Evolutionary conservation across 2,113 vertebrate species (phyloP).

Genomic region (Channa maculata): DNA sequence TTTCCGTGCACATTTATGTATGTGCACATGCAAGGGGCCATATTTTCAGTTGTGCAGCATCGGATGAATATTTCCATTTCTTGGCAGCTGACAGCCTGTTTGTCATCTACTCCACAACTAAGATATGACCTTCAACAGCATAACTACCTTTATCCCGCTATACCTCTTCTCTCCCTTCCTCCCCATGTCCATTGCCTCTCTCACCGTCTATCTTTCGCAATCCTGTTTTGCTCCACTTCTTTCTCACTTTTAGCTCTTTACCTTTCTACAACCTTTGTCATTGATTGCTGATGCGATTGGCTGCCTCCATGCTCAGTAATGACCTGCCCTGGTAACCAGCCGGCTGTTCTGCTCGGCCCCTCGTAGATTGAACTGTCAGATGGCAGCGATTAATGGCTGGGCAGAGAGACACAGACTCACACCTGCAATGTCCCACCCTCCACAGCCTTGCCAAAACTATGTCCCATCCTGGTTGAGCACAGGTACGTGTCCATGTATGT

Average conservation of each 20-base stretch:
- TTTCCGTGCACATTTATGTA: constrained; percentile 63
- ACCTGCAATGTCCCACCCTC: constrained; percentile 83
- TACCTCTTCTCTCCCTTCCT: constrained; percentile 56
- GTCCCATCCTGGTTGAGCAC: constrained; percentile 26
- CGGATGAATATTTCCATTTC: constrained; percentile 89
- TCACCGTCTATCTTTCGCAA: constrained; percentile 55
- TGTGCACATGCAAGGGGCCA: constrained; percentile 72
- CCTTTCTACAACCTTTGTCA: constrained; percentile 93
- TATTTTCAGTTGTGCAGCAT: constrained; percentile 86
- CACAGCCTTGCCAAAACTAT: constrained; percentile 26
- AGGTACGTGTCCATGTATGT: constrained; percentile 10
- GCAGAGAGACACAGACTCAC: constrained; percentile 91
- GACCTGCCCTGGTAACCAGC: constrained; percentile 93
- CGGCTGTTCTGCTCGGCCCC: constrained; percentile 73
- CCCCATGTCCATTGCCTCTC: constrained; percentile 55
- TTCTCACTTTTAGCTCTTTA: constrained; percentile 53
- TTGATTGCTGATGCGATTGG: constrained; percentile 99
- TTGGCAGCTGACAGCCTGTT: constrained; percentile 94
- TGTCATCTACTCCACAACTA: constrained; percentile 90
- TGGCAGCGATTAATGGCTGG: constrained; percentile 99
- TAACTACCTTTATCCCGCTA: constrained; percentile 68
- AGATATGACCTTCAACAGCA: constrained; percentile 95
- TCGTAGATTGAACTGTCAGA: constrained; percentile 99
- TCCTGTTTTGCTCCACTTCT: constrained; percentile 49
- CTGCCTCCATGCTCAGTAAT: constrained; percentile 98